Evolutionary conservation across 2,113 vertebrate genomes (phyloP).

Genomic region (Nymphicus hollandicus): DNA sequence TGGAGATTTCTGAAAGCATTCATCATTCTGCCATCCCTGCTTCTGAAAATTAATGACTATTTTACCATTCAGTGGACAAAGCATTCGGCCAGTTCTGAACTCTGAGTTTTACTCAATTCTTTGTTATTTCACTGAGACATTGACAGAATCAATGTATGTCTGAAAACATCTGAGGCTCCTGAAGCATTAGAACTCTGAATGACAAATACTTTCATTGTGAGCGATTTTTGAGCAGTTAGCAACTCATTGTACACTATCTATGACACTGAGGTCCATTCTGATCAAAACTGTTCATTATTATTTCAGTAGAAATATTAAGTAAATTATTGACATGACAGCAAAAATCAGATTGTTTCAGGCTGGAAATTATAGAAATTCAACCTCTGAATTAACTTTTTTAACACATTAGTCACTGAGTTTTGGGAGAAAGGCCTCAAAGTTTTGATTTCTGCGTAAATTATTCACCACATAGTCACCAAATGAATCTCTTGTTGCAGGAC

Average conservation of each 20-base stretch:
- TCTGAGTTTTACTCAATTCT: constrained; percentile 16
- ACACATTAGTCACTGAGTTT: background rate
- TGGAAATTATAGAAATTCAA: background rate
- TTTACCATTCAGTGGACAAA: constrained; percentile 8
- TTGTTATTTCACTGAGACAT: background rate
- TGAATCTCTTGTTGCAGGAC: background rate
- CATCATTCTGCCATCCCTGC: constrained; percentile 13
- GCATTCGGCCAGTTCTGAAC: background rate
- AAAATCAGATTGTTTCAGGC: background rate
- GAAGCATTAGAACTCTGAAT: background rate
- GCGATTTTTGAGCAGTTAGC: background rate
- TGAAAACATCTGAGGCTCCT: background rate
- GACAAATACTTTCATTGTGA: constrained; percentile 3
- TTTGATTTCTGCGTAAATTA: background rate
- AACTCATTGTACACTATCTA: background rate
- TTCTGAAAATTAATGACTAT: constrained; percentile 34
- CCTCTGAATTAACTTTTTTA: background rate
- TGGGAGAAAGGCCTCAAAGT: background rate
- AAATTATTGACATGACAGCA: background rate
- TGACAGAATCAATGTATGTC: constrained; percentile 34
- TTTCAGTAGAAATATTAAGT: background rate
- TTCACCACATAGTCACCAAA: background rate
- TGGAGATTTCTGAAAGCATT: background rate
- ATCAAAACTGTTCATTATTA: background rate
- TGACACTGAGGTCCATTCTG: background rate